phyloP scores from a whole-genome alignment of 2,888 invertebrate genomes.

The Campaea margaritaria region DNA sequence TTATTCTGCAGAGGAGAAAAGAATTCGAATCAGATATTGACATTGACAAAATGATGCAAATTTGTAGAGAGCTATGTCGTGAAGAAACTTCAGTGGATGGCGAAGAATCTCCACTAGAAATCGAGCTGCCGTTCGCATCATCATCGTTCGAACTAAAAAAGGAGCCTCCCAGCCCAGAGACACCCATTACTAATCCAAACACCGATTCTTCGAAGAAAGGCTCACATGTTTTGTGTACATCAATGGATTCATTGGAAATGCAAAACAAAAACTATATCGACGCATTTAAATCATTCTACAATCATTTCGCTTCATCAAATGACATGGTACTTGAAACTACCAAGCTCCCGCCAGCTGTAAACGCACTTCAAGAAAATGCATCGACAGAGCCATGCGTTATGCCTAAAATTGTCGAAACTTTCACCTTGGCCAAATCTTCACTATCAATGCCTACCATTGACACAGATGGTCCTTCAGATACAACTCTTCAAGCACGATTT shows the following conservation, averaged over 20 bases:
- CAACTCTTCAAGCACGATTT: background rate
- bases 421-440: conserved; percentile 8
- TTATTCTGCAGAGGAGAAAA: too few relatives aligned
- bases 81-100: too few relatives aligned
- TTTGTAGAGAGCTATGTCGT: too few relatives aligned
- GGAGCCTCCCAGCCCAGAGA: too few relatives aligned
- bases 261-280: conserved; percentile 19
- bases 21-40: too few relatives aligned
- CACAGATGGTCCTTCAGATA: conserved; percentile 10
- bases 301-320: background rate
- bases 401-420: conserved; percentile 14
- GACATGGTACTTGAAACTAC: background rate
- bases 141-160: too few relatives aligned
- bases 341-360: background rate
- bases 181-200: too few relatives aligned
- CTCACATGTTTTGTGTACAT: conserved; percentile 2
- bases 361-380: background rate
- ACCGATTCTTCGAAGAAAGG: background rate
- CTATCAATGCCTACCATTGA: background rate
- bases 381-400: background rate
- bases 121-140: too few relatives aligned
- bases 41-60: too few relatives aligned
- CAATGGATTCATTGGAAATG: conserved; percentile 20
- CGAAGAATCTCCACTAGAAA: too few relatives aligned
- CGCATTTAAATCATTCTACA: conserved; percentile 20